Evolutionary conservation across 2,113 vertebrate species (phyloP), one percentile per base, ranked within the genome.

Genomic region (Phrynocephalus versicolor): DNA sequence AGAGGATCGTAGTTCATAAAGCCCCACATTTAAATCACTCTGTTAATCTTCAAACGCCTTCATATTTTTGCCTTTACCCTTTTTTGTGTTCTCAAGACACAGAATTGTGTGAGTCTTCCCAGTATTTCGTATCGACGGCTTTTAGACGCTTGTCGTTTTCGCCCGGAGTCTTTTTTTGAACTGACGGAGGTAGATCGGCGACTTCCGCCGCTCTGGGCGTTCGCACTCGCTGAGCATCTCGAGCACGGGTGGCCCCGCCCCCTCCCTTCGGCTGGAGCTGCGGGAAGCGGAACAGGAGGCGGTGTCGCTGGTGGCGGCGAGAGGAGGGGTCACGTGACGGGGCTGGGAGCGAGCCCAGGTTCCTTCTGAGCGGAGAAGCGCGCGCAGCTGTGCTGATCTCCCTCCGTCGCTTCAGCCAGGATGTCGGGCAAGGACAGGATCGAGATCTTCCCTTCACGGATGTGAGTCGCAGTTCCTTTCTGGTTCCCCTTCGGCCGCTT

Each of bases 351-450:
- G 23, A 1, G 16, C 1, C 41, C 6, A 6, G 51, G 60, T 18
- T 23, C 60, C 60, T 62, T 62, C 51, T 15, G 57, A 2, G 6
- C 82, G 12, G 51, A 70, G 67, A 16, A 35, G 19, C 39, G 23
- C 1, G 6, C 23, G 27, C 21, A 30, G n/a, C 71, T n/a, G 2
- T 3, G 25, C 14, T 33, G 14, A 19, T n/a, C 30, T 33, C 19
- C 18, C 0, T 5, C 37, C 37, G 27, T 27, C 1, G 35, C 2
- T n/a, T 4, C 58, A 45, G 39, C 65, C 92, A 95, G 92, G 89
- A 99, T 99, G 98, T 99, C 98, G 84, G 97, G 96, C 91, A 99
- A 99, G 94, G 98, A 99, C 10, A 95, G 98, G 94, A 98, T 99
- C 94, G 98, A 99, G 93, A 91, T 99, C 85, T 99, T 99, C 92